These are phyloP conservation scores for Heterodera filipjevi DNA, from an alignment of 2,888 invertebrate species.

Conservation along the genomic window DNA sequence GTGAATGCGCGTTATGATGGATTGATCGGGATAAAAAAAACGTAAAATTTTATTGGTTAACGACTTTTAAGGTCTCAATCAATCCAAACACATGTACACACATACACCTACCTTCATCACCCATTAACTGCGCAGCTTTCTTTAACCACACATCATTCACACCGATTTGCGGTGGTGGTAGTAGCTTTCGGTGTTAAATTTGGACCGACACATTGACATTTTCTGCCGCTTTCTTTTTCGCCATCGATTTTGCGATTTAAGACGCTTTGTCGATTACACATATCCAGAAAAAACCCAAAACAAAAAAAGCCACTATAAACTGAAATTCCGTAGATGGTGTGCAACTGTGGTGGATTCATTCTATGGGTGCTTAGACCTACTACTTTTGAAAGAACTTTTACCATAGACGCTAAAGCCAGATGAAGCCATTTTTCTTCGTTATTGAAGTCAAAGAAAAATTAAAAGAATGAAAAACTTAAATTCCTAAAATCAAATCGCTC, in stretches of 20 bases:
- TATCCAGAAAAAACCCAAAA: background rate
- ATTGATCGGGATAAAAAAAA: background rate
- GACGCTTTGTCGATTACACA: background rate
- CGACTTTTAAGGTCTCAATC: background rate
- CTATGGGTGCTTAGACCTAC: background rate
- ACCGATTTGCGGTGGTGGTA: background rate
- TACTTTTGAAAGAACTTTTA: slow-evolving; percentile 12
- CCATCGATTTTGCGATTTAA: background rate
- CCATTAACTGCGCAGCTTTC: background rate
- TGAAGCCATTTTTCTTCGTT: slow-evolving; percentile 15
- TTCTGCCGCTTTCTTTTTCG: slow-evolving; percentile 3
- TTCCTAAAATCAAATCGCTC: background rate
- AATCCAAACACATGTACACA: slow-evolving; percentile 2
- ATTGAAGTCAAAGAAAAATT: background rate
- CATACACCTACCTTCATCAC: background rate
- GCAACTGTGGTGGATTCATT: too few relatives aligned
- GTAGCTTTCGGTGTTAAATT: background rate
- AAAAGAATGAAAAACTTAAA: background rate
- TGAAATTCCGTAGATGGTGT: background rate
- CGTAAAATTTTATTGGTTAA: background rate
- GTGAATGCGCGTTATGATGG: slow-evolving; percentile 10
- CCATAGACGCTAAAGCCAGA: slow-evolving; percentile 18
- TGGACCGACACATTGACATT: slow-evolving; percentile 3
- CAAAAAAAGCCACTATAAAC: background rate
- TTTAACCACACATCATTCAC: slow-evolving; percentile 5